A percentile compares a stretch with the other conserved stretches of the same genome.
Evolutionary conservation across 2,797 vertebrate genomes (phyloP).

Genomic region (Pelodytes ibericus): DNA sequence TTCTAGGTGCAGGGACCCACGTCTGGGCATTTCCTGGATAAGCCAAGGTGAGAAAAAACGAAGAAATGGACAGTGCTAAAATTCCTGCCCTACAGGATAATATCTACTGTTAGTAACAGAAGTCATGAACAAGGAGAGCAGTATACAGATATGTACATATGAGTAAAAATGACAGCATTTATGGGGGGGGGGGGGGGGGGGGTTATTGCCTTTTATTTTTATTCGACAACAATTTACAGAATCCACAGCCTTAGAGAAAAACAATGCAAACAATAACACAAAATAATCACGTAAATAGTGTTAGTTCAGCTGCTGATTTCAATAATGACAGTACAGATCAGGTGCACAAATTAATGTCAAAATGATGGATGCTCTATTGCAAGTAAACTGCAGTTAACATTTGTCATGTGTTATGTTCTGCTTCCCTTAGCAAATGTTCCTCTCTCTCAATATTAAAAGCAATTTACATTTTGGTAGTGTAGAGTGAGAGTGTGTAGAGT

Average conservation of each 20-base stretch:
- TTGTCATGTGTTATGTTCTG: slow-evolving; percentile 38
- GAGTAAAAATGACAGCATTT: too few species aligned
- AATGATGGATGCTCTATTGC: slow-evolving; percentile 47
- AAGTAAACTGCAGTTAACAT: slow-evolving; percentile 44
- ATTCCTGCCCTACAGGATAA: too few species aligned
- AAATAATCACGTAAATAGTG: slow-evolving; percentile 17
- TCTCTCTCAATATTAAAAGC: not conserved
- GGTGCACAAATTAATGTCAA: slow-evolving; percentile 54
- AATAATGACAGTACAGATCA: slow-evolving; percentile 49
- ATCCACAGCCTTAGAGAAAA: not conserved
- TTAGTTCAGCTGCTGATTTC: slow-evolving; percentile 44
- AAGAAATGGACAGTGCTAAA: too few species aligned
- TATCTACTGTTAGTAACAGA: too few species aligned
- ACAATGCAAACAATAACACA: slow-evolving; percentile 7
- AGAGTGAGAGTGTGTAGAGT: too few species aligned
- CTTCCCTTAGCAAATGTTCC: slow-evolving; percentile 4
- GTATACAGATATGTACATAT: too few species aligned
- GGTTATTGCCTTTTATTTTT: too few species aligned
- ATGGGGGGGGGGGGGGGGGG: too few species aligned
- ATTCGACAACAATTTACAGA: not conserved
- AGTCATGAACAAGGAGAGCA: too few species aligned
- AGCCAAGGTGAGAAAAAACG: too few species aligned
- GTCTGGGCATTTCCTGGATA: too few species aligned
- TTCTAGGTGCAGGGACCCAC: too few species aligned
- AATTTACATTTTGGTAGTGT: not conserved